Base-by-base conservation (phyloP, 2,797 vertebrate species). In the Argya squamiceps region DNA sequence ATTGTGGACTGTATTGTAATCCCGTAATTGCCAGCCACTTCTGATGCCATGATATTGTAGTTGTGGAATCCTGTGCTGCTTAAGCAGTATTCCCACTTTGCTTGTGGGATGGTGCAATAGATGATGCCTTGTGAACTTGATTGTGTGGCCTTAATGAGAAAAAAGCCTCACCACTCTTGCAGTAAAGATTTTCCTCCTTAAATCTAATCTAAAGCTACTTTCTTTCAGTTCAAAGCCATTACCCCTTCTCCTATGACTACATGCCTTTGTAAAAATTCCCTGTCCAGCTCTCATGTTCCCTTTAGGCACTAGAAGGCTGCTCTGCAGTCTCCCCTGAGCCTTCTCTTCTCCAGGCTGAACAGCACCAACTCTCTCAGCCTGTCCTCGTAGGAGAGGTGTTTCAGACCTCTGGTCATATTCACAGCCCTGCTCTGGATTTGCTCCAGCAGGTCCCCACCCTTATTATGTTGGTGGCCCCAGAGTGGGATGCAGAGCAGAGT, bases 11-110 rank as follows among this genome's bases (percentile, higher is more conserved):
- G 46, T 20, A 88, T 41, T 90, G 85, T 96, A 95, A 97, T 96
- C 93, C 62, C 70, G 70, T 96, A 93, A 96, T 95, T 95, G 85
- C 85, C 95, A 94, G 88, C 89, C 88, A 90, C 92, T 96, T 96
- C 70, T 93, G 88, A 75, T 95, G 74, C 71, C 67, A 34, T 53
- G 77, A 73, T 91, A 87, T 53, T 93, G 73, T 73, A 44, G 47
- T 8, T 86, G 59, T 73, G 77, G 74, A 74, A 93, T 65, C 60
- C 34, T 19, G 1, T 83, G 55, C 70, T 84, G 18, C 63, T 67
- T 84, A 81, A 86, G 49, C 34, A 46, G 20, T 64, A 29, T 37
- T 69, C 11, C 62, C 10, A 6, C 30, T 86, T 92, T 49, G 29
- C 27, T 9, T 50, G 15, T 39, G 60, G 73, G 34, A 17, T 68